Evolutionary conservation across 2,113 vertebrate genomes (phyloP), one percentile per base, ranked within the genome.

Genomic region (Felis chaus): DNA sequence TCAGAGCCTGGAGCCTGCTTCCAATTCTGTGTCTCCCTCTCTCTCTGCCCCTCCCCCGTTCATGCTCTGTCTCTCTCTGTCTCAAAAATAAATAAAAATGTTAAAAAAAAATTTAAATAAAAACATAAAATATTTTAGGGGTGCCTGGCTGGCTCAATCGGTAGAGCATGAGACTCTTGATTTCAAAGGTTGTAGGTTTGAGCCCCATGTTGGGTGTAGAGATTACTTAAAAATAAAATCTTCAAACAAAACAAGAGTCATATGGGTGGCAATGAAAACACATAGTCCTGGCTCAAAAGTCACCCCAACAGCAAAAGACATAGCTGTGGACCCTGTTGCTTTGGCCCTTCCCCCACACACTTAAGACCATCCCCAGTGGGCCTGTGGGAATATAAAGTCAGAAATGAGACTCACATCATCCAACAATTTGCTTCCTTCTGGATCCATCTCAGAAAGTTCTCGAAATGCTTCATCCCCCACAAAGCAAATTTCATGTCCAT

Each of bases 401-500:
- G 63, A 8, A 23, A 10, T 1, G 5, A 93, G 68, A 98, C 99
- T 98, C 92, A 99, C 99, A 66, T 99, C 98, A 89, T 99, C 99
- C 69, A 99, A 97, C 91, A 99, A 81, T 9, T 99, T 98, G 98
- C 98, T 99, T 97, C 99, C 99, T 0, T 97, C 97, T 0, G 99
- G 99, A 90, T 99, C 99, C 97, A 99, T 95, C 96, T 98, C 98
- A 88, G 99, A 99, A 79, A 99, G 99, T 80, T 99, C 98, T 98
- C 99, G 98, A 92, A 99, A 99, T 0, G 99, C 99, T 96, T 99
- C 99, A 66, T 99, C 99, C 39, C 99, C 99, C 95, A 99, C 99
- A 97, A 99, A 99, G 94, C 99, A 99, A 97, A 99, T 99, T 98
- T 99, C 99, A 97, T 99, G 99, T 95, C 99, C 99, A 45, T 99